Percentiles rank a stretch among this genome's conserved stretches.
These are phyloP conservation scores for Crotophaga sulcirostris DNA, from an alignment of 2,113 vertebrate genomes.

Conservation along the genomic window DNA sequence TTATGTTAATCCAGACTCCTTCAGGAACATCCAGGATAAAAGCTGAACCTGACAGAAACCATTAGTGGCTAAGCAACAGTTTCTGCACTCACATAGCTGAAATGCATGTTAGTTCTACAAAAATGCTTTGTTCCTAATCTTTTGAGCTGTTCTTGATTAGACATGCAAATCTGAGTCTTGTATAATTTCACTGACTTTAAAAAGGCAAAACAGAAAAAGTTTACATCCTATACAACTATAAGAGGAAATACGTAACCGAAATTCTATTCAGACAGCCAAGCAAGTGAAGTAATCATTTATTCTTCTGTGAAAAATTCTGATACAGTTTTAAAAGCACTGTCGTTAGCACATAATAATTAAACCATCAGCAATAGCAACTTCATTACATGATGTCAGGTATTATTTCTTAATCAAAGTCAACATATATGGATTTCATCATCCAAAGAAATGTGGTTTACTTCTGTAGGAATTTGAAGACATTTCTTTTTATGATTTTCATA, in stretches of 20 bases:
- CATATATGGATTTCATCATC: not conserved
- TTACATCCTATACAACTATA: not conserved
- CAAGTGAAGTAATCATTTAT: not conserved
- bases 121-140: slow-evolving; percentile 66
- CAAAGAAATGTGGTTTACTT: not conserved
- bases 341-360: not conserved
- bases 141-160: slow-evolving; percentile 65
- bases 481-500: not conserved
- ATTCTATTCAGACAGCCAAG: not conserved
- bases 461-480: not conserved
- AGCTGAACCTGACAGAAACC: slow-evolving; percentile 55
- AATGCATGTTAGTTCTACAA: slow-evolving; percentile 8
- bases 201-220: slow-evolving; percentile 11
- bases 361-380: not conserved
- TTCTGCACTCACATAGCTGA: slow-evolving; percentile 25
- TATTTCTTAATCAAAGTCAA: not conserved
- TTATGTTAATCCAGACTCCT: slow-evolving; percentile 74
- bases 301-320: not conserved
- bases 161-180: slow-evolving; percentile 48
- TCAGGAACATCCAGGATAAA: slow-evolving; percentile 67
- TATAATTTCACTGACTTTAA: slow-evolving; percentile 51
- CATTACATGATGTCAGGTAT: not conserved
- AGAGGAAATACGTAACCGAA: not conserved
- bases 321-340: not conserved
- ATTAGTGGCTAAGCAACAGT: slow-evolving; percentile 59